Percentiles rank a stretch among this genome's conserved stretches.
Evolutionary conservation across 2,888 invertebrate species (phyloP).

Genomic region (Synergus japonicus): DNA sequence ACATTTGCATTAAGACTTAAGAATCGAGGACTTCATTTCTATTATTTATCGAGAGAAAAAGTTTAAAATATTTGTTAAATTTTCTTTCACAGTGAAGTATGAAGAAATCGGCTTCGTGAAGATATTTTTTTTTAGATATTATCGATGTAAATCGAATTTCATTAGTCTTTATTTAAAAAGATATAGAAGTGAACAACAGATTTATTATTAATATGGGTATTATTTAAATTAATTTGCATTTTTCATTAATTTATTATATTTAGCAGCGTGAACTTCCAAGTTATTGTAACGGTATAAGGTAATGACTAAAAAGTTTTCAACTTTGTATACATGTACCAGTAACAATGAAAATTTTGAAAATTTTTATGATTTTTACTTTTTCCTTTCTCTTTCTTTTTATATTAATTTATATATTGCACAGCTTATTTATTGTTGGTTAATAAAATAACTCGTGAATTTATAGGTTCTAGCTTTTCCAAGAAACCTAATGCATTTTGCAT

Average conservation of each 20-base stretch:
- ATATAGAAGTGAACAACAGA: not conserved
- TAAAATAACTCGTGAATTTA: not conserved
- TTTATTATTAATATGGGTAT: constrained; percentile 16
- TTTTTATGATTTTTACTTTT: not conserved
- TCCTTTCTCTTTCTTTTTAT: not conserved
- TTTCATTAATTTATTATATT: constrained; percentile 30
- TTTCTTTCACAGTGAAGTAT: not conserved
- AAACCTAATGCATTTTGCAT: not conserved
- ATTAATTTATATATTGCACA: not conserved
- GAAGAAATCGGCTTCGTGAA: not conserved
- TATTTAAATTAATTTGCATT: constrained; percentile 23
- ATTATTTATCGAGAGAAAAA: constrained; percentile 3
- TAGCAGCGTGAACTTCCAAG: not conserved
- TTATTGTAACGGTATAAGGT: not conserved
- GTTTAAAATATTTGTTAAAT: not conserved
- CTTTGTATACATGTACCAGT: not conserved
- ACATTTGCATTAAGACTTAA: constrained; percentile 20
- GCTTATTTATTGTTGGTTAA: not conserved
- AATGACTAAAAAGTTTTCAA: constrained; percentile 26
- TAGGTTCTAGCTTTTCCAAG: not conserved
- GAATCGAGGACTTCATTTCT: not conserved
- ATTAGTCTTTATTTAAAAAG: not conserved
- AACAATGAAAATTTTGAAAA: not conserved
- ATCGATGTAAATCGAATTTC: not conserved
- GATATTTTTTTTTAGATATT: not conserved